A percentile compares a stretch with the other conserved stretches of the same genome.
phyloP scores from a whole-genome alignment of 1,140 invertebrate genomes.

The Drosophila murphyi region DNA sequence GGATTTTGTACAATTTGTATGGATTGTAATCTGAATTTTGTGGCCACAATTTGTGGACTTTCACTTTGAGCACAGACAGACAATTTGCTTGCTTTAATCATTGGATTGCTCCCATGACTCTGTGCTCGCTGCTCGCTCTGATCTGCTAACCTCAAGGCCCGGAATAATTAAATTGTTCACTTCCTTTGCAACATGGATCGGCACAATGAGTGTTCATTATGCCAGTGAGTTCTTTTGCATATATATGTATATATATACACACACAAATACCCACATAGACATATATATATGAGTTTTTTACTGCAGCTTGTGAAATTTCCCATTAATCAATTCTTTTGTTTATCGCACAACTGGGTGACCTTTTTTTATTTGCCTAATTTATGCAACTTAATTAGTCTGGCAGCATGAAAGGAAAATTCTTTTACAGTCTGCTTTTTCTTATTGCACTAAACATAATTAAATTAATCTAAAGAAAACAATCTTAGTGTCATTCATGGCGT shows the following conservation, averaged over 20 bases:
- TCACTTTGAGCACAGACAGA: slow-evolving; percentile 61
- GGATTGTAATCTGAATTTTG: slow-evolving; percentile 20
- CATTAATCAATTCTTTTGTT: slow-evolving; percentile 81
- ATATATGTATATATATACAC: background rate
- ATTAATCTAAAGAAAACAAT: slow-evolving; percentile 6
- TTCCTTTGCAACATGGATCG: slow-evolving; percentile 55
- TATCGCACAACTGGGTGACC: slow-evolving; percentile 67
- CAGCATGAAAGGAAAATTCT: slow-evolving; percentile 29
- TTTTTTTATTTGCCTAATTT: slow-evolving; percentile 56
- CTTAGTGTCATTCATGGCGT: background rate
- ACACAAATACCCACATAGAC: background rate
- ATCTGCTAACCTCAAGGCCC: slow-evolving; percentile 63
- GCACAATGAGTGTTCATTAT: slow-evolving; percentile 72
- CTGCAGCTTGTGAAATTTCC: slow-evolving; percentile 61
- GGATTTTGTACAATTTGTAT: slow-evolving; percentile 26
- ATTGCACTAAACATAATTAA: background rate
- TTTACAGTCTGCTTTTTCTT: background rate
- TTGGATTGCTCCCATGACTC: slow-evolving; percentile 13
- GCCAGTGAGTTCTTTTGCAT: slow-evolving; percentile 57
- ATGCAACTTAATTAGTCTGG: slow-evolving; percentile 55
- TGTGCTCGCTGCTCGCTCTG: slow-evolving; percentile 21
- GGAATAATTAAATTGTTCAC: slow-evolving; percentile 75
- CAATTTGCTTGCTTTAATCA: slow-evolving; percentile 50
- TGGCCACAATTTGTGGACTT: slow-evolving; percentile 55
- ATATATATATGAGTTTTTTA: slow-evolving; percentile 13